Evolutionary conservation across 2,888 invertebrate genomes (phyloP).

Genomic region (Drosophila buzzatii): DNA sequence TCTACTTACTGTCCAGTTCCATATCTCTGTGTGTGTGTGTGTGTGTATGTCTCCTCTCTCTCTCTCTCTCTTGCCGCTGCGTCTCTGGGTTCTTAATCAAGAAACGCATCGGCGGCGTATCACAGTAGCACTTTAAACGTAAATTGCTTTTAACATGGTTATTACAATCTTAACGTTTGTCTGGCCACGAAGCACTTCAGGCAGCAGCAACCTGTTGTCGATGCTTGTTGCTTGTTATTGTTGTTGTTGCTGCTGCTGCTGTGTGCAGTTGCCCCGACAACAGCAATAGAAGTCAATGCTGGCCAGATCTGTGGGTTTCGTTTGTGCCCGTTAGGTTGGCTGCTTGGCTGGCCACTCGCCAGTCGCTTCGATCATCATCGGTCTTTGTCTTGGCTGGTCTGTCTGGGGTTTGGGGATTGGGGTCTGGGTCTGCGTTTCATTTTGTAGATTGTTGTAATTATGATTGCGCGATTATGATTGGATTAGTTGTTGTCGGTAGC

Average conservation of each 20-base stretch:
- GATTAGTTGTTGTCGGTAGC: slow-evolving; percentile 71
- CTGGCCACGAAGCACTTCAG: slow-evolving; percentile 76
- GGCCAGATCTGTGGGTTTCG: slow-evolving; percentile 30
- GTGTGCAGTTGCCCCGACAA: slow-evolving; percentile 31
- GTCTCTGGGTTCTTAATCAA: slow-evolving; percentile 75
- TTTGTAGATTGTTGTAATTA: slow-evolving; percentile 75
- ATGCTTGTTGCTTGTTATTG: slow-evolving; percentile 41
- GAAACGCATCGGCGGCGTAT: slow-evolving; percentile 83
- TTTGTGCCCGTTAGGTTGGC: slow-evolving; percentile 49
- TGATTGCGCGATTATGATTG: slow-evolving; percentile 78
- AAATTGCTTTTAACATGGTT: slow-evolving; percentile 84
- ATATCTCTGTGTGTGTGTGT: background rate
- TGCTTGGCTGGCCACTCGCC: slow-evolving; percentile 22
- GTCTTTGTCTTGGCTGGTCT: slow-evolving; percentile 22
- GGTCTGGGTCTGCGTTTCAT: slow-evolving; percentile 51
- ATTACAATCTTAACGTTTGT: slow-evolving; percentile 82
- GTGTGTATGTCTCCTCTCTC: slow-evolving; percentile 15
- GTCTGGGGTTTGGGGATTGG: slow-evolving; percentile 11
- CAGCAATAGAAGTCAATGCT: slow-evolving; percentile 45
- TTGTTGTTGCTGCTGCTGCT: slow-evolving; percentile 25
- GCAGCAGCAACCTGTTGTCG: slow-evolving; percentile 66
- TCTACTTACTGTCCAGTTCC: slow-evolving; percentile 39
- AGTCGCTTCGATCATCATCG: slow-evolving; percentile 43
- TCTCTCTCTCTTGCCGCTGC: slow-evolving; percentile 29
- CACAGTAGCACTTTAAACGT: slow-evolving; percentile 84